phyloP scores from a whole-genome alignment of 2,888 invertebrate genomes.

The Rhagium mordax region DNA sequence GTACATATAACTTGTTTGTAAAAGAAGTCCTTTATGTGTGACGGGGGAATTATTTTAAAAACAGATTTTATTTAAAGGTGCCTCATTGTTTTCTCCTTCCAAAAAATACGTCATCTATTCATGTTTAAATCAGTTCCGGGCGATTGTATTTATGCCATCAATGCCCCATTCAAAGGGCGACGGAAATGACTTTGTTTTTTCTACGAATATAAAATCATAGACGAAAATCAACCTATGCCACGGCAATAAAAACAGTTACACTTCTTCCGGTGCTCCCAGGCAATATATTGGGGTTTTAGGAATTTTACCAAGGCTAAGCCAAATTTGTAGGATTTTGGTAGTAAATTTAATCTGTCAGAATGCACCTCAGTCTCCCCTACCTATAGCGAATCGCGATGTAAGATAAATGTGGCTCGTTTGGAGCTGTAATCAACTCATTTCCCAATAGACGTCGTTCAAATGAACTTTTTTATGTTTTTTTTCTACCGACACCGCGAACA shows the following conservation, averaged over 20 bases:
- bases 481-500: conserved; percentile 27
- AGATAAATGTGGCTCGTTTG: conserved; percentile 57
- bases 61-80: too few species aligned
- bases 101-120: too few species aligned
- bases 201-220: background rate
- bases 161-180: too few species aligned
- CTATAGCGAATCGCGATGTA: conserved; percentile 24
- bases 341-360: conserved; percentile 40
- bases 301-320: conserved; percentile 36
- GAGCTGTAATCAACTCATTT: conserved; percentile 58
- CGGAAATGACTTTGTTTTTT: too few species aligned
- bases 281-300: conserved; percentile 27
- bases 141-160: too few species aligned
- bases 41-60: too few species aligned
- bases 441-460: conserved; percentile 43
- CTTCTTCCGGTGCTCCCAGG: background rate
- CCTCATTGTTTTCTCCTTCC: too few species aligned
- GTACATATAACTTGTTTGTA: too few species aligned
- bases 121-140: too few species aligned
- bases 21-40: too few species aligned
- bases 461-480: conserved; percentile 38
- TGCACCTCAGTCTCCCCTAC: conserved; percentile 16
- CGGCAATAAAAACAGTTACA: conserved; percentile 1
- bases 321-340: conserved; percentile 41
- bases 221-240: background rate